These are phyloP conservation scores for Bombus picipes DNA, from an alignment of 1,140 invertebrate genomes.

Conservation along the genomic window DNA sequence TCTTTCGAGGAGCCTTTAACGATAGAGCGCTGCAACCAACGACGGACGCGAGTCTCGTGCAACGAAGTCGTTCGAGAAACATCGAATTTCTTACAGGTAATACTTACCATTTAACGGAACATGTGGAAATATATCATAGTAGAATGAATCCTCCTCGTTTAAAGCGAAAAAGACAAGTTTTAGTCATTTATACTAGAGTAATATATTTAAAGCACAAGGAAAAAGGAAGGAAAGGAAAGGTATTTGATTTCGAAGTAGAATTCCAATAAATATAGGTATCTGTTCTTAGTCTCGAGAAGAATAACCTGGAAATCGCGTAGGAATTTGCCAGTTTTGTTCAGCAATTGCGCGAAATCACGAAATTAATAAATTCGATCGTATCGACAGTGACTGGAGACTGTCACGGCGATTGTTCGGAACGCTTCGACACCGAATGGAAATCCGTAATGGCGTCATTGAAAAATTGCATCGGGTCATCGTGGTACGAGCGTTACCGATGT, in stretches of 20 bases:
- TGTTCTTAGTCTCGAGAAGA: not conserved
- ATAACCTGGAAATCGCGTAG: not conserved
- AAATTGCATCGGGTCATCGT: constrained; percentile 52
- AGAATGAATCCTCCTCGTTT: not conserved
- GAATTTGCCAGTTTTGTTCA: not conserved
- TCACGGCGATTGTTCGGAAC: constrained; percentile 4
- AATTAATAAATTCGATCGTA: not conserved
- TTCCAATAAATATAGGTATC: not conserved
- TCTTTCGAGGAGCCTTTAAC: not conserved
- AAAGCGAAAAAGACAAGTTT: not conserved
- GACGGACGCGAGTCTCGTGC: not conserved
- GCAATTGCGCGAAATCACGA: not conserved
- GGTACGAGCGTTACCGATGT: constrained; percentile 53
- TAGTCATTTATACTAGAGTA: not conserved
- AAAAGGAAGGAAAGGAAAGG: not conserved
- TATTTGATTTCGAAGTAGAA: not conserved
- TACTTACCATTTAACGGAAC: not conserved
- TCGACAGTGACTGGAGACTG: not conserved
- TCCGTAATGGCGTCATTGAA: constrained; percentile 37
- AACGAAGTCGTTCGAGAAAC: not conserved
- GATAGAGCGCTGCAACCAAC: not conserved
- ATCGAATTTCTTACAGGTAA: not conserved
- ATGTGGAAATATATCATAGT: too few relatives aligned
- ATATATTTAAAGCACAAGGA: not conserved
- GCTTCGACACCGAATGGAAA: constrained; percentile 2